A percentile compares a stretch with the other conserved stretches of the same genome.
phyloP scores from a whole-genome alignment of 2,888 invertebrate genomes.

The Microplitis deprimator region DNA sequence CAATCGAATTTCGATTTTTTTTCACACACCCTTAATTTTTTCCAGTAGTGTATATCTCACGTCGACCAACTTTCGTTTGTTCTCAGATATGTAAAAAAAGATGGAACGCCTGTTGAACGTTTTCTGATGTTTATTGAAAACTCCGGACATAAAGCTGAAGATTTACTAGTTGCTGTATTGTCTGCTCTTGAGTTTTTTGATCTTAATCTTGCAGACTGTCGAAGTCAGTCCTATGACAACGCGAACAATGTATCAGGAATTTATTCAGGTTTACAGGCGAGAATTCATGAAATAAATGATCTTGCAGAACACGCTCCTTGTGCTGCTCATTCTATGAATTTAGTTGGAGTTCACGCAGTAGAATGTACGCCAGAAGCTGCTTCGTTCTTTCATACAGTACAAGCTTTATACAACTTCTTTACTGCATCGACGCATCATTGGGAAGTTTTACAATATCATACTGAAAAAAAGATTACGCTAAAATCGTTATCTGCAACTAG shows the following conservation, averaged over 20 bases:
- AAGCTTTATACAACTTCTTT: slow-evolving; percentile 55
- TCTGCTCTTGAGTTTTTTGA: slow-evolving; percentile 46
- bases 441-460: slow-evolving; percentile 36
- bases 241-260: slow-evolving; percentile 55
- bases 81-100: slow-evolving; percentile 50
- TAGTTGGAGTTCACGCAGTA: slow-evolving; percentile 50
- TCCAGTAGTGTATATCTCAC: too few relatives aligned
- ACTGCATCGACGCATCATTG: slow-evolving; percentile 51
- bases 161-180: slow-evolving; percentile 56
- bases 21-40: too few relatives aligned
- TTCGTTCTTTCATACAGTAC: slow-evolving; percentile 53
- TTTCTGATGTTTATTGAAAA: slow-evolving; percentile 51
- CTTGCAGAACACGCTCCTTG: slow-evolving; percentile 55
- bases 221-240: slow-evolving; percentile 57
- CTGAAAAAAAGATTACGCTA: slow-evolving; percentile 29
- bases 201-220: slow-evolving; percentile 49
- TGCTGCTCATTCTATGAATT: slow-evolving; percentile 56
- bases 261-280: slow-evolving; percentile 53
- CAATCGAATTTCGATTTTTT: too few relatives aligned
- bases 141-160: slow-evolving; percentile 57
- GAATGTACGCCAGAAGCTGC: slow-evolving; percentile 53
- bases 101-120: slow-evolving; percentile 44
- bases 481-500: slow-evolving; percentile 57
- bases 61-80: slow-evolving; percentile 54
- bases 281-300: slow-evolving; percentile 54